A percentile compares a stretch with the other conserved stretches of the same genome.
Conservation (phyloP, 2,113 vertebrate species). For the Melanerpes formicivorus region DNA sequence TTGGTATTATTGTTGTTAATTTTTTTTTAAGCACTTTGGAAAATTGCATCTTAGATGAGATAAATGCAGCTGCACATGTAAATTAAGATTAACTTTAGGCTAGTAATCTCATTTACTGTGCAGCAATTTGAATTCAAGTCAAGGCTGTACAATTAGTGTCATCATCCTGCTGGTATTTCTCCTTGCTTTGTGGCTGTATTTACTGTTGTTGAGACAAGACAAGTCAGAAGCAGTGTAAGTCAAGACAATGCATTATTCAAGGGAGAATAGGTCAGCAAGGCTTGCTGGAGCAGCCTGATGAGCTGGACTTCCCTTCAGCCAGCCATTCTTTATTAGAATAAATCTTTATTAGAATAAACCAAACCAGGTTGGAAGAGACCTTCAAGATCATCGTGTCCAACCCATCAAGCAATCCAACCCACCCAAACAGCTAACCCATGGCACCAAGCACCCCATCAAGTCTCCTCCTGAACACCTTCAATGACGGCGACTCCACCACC, state of each 20-base stretch:
- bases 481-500: too few species aligned
- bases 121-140: slow-evolving; percentile 79
- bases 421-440: too few species aligned
- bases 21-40: slow-evolving; percentile 60
- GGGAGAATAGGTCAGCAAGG: slow-evolving; percentile 62
- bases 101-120: slow-evolving; percentile 77
- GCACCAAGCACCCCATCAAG: too few species aligned
- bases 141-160: slow-evolving; percentile 79
- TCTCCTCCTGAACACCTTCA: too few species aligned
- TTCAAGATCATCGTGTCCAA: too few species aligned
- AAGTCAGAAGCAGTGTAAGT: slow-evolving; percentile 75
- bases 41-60: slow-evolving; percentile 72
- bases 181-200: slow-evolving; percentile 78
- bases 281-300: slow-evolving; percentile 66
- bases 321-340: too few species aligned
- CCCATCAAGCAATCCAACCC: too few species aligned
- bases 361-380: too few species aligned
- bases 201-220: slow-evolving; percentile 81
- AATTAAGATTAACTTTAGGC: slow-evolving; percentile 76
- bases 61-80: slow-evolving; percentile 70
- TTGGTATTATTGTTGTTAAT: background rate
- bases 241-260: slow-evolving; percentile 83
- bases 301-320: slow-evolving; percentile 46
- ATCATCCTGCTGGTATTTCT: slow-evolving; percentile 74
- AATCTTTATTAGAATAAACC: too few species aligned